Conservation (phyloP, 2,113 vertebrate species). For the Microcebus ravelobensis region DNA sequence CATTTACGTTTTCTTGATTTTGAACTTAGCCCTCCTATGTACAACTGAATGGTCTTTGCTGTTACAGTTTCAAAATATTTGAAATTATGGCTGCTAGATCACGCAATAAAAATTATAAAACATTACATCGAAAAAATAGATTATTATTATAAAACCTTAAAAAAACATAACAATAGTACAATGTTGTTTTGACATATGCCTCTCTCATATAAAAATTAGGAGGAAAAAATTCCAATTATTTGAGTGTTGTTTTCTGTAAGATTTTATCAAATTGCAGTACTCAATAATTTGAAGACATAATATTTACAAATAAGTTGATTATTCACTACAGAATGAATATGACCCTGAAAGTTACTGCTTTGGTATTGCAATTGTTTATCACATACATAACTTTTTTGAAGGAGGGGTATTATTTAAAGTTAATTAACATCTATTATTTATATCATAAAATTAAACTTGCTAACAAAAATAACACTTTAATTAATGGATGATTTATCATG, state of each 20-base stretch:
- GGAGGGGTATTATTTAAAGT: not conserved
- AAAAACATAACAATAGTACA: not conserved
- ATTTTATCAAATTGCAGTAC: not conserved
- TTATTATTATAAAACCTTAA: not conserved
- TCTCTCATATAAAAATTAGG: not conserved
- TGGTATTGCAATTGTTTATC: not conserved
- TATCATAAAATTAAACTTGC: not conserved
- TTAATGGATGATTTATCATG: not conserved
- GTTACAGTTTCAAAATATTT: not conserved
- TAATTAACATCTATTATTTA: not conserved
- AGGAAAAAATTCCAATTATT: not conserved
- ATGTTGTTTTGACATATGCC: not conserved
- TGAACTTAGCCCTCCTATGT: not conserved
- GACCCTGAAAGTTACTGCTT: fast-evolving
- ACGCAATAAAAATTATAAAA: not conserved
- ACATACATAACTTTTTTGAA: not conserved
- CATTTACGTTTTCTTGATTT: not conserved
- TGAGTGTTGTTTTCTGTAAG: not conserved
- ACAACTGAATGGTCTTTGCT: not conserved
- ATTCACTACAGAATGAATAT: not conserved
- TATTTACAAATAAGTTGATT: not conserved
- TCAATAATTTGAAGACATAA: not conserved
- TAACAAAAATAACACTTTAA: not conserved
- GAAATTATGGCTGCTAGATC: not conserved
- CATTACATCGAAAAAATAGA: not conserved